Evolutionary conservation across 2,797 vertebrate species (phyloP).

Genomic region (Sternotherus odoratus): DNA sequence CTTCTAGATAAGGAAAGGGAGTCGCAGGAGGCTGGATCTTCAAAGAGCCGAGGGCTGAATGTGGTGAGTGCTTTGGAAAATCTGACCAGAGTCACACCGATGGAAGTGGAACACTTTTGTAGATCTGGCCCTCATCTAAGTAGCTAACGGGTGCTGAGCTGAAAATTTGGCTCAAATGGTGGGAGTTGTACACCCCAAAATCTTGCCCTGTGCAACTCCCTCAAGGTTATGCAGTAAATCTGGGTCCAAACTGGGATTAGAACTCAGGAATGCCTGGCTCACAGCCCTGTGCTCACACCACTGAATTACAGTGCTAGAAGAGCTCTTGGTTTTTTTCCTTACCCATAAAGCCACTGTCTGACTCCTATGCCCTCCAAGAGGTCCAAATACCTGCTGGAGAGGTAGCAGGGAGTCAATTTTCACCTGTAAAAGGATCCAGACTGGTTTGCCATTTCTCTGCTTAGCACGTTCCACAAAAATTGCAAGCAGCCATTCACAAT

Average conservation of each 20-base stretch:
- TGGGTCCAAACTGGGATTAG: neutral
- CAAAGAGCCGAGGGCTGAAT: neutral
- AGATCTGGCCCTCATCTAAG: neutral
- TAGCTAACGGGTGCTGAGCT: neutral
- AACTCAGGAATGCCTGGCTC: neutral
- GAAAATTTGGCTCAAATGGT: neutral
- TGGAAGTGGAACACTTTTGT: neutral
- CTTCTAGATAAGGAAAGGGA: neutral
- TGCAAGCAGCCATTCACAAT: conserved; percentile 33
- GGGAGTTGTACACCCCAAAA: neutral
- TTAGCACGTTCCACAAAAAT: conserved; percentile 64
- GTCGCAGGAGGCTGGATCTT: neutral
- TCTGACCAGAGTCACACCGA: neutral
- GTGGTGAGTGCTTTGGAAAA: neutral
- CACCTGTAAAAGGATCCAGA: conserved; percentile 25
- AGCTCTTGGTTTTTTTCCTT: neutral
- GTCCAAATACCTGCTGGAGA: neutral
- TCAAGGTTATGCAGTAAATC: neutral
- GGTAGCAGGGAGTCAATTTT: conserved; percentile 18
- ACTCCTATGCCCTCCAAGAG: neutral
- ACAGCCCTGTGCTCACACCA: neutral
- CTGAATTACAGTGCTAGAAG: too few species aligned
- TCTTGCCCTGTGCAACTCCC: neutral
- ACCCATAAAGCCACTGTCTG: neutral
- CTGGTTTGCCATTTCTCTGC: conserved; percentile 52